Percentiles rank a stretch among this genome's conserved stretches.
Evolutionary conservation across 2,797 vertebrate genomes (phyloP).

Genomic region (Xenopus petersii): DNA sequence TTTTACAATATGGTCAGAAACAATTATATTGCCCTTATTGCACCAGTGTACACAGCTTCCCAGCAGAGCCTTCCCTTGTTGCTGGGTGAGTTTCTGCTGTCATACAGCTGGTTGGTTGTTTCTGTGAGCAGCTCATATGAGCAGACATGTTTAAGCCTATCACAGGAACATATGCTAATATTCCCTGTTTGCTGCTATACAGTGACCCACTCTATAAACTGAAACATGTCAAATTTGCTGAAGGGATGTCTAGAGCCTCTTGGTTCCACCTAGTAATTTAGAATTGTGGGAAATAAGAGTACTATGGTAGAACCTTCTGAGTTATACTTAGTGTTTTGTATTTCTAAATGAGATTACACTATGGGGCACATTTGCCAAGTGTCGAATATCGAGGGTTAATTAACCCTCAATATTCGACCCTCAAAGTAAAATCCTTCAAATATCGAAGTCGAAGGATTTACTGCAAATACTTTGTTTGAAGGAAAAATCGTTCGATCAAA

Average conservation of each 20-base stretch:
- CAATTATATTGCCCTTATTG: slow-evolving; percentile 1
- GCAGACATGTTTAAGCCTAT: slow-evolving; percentile 51
- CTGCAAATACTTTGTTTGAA: too few relatives aligned
- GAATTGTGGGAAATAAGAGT: background rate
- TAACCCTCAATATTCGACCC: too few relatives aligned
- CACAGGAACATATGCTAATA: background rate
- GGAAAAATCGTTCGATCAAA: too few relatives aligned
- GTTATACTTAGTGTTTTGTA: too few relatives aligned
- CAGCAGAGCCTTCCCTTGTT: slow-evolving; percentile 54
- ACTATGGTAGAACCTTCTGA: too few relatives aligned
- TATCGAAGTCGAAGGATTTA: too few relatives aligned
- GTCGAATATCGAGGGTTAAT: too few relatives aligned
- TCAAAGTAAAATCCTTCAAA: too few relatives aligned
- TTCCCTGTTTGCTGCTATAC: slow-evolving; percentile 49
- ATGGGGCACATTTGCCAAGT: too few relatives aligned
- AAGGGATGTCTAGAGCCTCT: slow-evolving; percentile 22
- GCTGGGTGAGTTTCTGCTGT: slow-evolving; percentile 63
- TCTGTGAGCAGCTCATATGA: slow-evolving; percentile 51
- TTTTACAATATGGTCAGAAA: background rate
- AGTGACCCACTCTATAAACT: slow-evolving; percentile 25
- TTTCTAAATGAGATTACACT: too few relatives aligned
- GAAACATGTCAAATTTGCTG: slow-evolving; percentile 18
- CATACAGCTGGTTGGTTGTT: slow-evolving; percentile 61
- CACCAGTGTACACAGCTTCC: background rate
- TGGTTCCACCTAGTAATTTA: slow-evolving; percentile 11